phyloP scores from a whole-genome alignment of 2,888 invertebrate genomes.

The Melanostoma mellinum region DNA sequence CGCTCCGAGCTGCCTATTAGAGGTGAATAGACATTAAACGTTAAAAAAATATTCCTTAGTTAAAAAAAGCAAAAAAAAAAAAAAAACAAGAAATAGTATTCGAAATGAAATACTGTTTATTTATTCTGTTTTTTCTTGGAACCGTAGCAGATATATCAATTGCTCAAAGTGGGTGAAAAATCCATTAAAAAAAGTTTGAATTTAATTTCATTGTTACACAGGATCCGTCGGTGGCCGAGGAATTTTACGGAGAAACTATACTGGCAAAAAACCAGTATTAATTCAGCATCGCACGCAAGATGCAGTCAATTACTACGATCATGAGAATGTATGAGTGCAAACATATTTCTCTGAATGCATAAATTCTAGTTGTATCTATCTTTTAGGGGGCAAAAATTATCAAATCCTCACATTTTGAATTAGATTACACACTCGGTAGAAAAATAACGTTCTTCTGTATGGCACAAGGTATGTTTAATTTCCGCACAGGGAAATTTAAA shows the following conservation, averaged over 20 bases:
- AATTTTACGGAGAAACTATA: constrained; percentile 80
- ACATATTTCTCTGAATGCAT: neutral
- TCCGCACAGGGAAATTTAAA: no score
- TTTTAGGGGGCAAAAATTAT: constrained; percentile 93
- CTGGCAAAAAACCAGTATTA: constrained; percentile 81
- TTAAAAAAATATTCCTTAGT: constrained; percentile 10
- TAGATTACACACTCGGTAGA: constrained; percentile 95
- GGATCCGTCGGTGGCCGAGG: constrained; percentile 80
- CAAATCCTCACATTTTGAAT: constrained; percentile 94
- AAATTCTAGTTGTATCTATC: constrained; percentile 1
- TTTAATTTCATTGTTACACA: constrained; percentile 61
- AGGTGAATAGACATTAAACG: constrained; percentile 46
- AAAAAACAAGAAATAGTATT: constrained; percentile 24
- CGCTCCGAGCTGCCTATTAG: constrained; percentile 61
- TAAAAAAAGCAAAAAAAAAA: neutral
- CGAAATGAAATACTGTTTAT: constrained; percentile 58
- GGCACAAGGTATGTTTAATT: constrained; percentile 86
- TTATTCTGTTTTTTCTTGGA: constrained; percentile 46
- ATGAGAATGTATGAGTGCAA: constrained; percentile 88
- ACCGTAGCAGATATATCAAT: constrained; percentile 40
- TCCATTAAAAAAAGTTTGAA: neutral
- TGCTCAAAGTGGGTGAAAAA: constrained; percentile 75
- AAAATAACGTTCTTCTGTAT: constrained; percentile 96
- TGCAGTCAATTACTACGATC: constrained; percentile 94
- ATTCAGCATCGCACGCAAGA: constrained; percentile 91